Percentiles rank a stretch among this genome's conserved stretches.
These are phyloP conservation scores for Sphyrna mokarran DNA, from an alignment of 2,113 vertebrate genomes.

Conservation along the genomic window DNA sequence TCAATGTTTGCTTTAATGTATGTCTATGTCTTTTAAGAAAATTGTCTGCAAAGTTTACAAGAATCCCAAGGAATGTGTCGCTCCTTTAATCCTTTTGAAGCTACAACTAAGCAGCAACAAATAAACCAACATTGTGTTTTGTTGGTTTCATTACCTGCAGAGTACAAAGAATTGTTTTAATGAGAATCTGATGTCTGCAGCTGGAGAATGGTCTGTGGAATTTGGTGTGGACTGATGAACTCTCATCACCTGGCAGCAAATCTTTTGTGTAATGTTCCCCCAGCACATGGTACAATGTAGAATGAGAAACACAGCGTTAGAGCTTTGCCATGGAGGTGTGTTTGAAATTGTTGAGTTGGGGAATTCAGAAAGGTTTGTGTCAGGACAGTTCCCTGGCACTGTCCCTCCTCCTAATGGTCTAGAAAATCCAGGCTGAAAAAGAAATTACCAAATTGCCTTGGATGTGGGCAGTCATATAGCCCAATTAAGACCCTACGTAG, in stretches of 20 bases:
- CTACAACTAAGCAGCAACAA: neutral
- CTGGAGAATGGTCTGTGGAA: neutral
- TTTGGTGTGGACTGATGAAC: neutral
- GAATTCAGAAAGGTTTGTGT: no score
- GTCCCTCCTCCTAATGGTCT: no score
- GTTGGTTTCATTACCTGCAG: neutral
- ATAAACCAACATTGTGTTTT: neutral
- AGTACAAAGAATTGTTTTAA: neutral
- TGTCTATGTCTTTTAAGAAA: neutral
- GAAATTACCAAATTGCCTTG: no score
- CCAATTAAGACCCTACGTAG: no score
- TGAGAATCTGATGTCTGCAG: neutral
- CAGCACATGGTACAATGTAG: neutral
- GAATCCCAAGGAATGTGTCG: neutral
- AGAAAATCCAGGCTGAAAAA: no score
- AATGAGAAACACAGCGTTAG: neutral
- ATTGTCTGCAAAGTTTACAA: slow-evolving; percentile 11
- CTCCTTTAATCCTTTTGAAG: neutral
- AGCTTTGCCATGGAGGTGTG: no score
- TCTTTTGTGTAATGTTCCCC: neutral
- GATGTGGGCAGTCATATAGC: no score
- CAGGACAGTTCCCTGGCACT: no score
- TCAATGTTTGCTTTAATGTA: neutral
- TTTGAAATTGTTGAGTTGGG: no score
- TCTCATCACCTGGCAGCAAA: neutral